These are phyloP conservation scores for Hypsopygia costalis DNA, from an alignment of 2,888 invertebrate species.

Conservation along the genomic window DNA sequence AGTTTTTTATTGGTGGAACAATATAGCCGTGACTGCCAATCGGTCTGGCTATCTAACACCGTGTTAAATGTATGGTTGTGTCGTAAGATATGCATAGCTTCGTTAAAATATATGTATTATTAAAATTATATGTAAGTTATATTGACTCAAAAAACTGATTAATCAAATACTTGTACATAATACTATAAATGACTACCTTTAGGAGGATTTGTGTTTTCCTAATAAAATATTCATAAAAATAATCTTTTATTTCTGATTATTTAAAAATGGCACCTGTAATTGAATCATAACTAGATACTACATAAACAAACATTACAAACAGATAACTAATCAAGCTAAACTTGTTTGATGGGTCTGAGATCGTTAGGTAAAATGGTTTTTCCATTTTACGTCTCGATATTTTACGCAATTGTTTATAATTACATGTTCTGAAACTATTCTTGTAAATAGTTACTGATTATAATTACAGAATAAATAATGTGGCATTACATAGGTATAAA, in stretches of 20 bases:
- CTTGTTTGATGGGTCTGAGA: no score
- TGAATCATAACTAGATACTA: no score
- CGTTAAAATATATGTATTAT: constrained; percentile 66
- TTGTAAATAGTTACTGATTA: no score
- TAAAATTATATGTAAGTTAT: constrained; percentile 65
- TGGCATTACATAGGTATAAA: no score
- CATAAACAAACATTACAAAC: no score
- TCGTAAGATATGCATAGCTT: constrained; percentile 79
- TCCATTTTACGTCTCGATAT: no score
- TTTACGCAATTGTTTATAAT: no score
- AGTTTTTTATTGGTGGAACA: constrained; percentile 73
- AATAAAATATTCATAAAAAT: constrained; percentile 63
- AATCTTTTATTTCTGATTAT: constrained; percentile 30
- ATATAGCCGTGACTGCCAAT: constrained; percentile 44
- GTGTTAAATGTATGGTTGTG: constrained; percentile 81
- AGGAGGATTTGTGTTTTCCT: constrained; percentile 75
- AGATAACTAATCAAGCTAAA: no score
- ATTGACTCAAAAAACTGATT: constrained; percentile 62
- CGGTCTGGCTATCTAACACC: constrained; percentile 51
- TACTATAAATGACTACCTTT: constrained; percentile 47
- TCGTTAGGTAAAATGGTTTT: no score
- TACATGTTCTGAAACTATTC: no score
- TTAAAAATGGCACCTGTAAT: no score
- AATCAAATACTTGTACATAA: constrained; percentile 70
- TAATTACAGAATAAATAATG: no score